phyloP scores from a whole-genome alignment of 2,113 vertebrate genomes.

The Myotis lucifugus region DNA sequence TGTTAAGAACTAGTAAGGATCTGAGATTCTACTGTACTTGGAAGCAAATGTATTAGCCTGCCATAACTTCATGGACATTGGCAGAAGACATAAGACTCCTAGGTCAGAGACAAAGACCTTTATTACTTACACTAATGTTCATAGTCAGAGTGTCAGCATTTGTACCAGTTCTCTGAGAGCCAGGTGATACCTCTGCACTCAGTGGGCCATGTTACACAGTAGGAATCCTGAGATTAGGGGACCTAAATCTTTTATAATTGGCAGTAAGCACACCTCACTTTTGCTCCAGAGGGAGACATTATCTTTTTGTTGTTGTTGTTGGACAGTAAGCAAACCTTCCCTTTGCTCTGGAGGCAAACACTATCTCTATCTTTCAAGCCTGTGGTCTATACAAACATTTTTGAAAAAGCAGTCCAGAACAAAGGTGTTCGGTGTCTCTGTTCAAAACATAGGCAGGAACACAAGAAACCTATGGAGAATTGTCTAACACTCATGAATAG shows the following conservation, averaged over 20 bases:
- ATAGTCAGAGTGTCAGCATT: background rate
- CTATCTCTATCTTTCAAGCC: background rate
- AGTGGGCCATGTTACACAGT: background rate
- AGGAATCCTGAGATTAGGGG: slow-evolving; percentile 3
- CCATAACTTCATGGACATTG: background rate
- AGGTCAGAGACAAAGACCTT: background rate
- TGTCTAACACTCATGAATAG: background rate
- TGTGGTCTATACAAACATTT: background rate
- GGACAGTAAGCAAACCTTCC: background rate
- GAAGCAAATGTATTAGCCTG: background rate
- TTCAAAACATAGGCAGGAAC: background rate
- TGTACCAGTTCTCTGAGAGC: background rate
- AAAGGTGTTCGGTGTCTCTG: background rate
- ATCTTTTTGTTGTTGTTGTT: background rate
- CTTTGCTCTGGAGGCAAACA: background rate
- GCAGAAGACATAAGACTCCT: background rate
- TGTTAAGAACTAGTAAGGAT: background rate
- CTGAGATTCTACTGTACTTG: background rate
- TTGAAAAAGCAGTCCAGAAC: background rate
- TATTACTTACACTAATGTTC: background rate
- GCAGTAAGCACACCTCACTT: background rate
- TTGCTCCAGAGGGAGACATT: background rate
- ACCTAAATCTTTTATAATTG: background rate
- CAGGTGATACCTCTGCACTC: background rate
- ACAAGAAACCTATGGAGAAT: background rate